Base-by-base conservation (phyloP, 2,888 invertebrate genomes). In the Didymodactylos carnosus region DNA sequence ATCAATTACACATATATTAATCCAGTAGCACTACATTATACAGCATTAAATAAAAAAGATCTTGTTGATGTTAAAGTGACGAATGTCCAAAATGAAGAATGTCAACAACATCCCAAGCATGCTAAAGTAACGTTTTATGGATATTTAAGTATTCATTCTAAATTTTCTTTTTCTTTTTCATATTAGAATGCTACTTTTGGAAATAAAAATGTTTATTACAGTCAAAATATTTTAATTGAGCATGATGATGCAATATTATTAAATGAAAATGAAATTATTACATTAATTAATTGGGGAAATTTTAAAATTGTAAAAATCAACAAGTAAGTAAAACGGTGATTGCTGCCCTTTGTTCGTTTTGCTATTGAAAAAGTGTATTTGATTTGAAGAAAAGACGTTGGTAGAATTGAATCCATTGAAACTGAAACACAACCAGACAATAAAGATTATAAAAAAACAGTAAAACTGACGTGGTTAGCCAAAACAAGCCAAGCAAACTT, bases 1-100 rank as follows among this genome's bases (percentile, higher is more conserved):
- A 91, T 97, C 80, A 99, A 99, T 83, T 97, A 95, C 83, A 98
- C 98, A 87, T 90, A 93, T 2, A 94, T 99, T 77, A 98, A 99
- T 85, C 94, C 95, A 0, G 86, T 94, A 78, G 94, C 94, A 0
- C 91, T 93, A 2, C 88, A 97, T 39, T 97, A 90, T 84, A 94
- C 93, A 0, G 90, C 93, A 0, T 83, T 97, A 7, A 88, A 89
- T 78, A 83, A 85, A 43, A 79, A 79, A 16, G 78, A 79, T 39
- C 77, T 78, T 16, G 87, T 90, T 1, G 85, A 87, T 3, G 89
- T 97, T 10, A 84, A 86, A 2, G 88, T 94, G 0, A 85, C 86
- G 72, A 88, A 87, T 19, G 88, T 81, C 5, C 76, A 86, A 0
- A 86, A 87, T 76, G 86, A 87, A 76, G 86, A 87, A 76, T 83